Percentiles rank a stretch among this genome's conserved stretches.
Conservation (phyloP, 2,888 invertebrate genomes). For the Eupithecia insigniata region DNA sequence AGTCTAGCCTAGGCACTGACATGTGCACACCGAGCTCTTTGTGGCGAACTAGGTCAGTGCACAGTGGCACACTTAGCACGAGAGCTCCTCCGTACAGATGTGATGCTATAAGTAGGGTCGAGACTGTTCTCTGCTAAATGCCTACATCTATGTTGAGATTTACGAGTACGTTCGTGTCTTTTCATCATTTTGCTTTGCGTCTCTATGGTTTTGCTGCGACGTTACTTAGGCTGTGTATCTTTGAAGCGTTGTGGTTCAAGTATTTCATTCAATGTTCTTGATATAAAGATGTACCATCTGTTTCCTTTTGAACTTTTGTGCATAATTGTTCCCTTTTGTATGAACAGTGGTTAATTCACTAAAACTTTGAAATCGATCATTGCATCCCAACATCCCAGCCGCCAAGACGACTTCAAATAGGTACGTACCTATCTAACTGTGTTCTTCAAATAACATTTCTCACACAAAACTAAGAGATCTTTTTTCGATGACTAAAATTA, state of each 20-base stretch:
- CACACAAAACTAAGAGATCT: not conserved
- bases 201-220: not conserved
- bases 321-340: not conserved
- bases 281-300: not conserved
- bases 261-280: not conserved
- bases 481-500: not conserved
- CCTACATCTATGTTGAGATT: slow-evolving; percentile 25
- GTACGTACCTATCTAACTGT: too few species aligned
- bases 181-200: not conserved
- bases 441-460: not conserved
- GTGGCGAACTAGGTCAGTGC: slow-evolving; percentile 60
- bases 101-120: slow-evolving; percentile 33
- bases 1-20: slow-evolving; percentile 38
- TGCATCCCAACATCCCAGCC: not conserved
- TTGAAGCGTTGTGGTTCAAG: not conserved
- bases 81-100: slow-evolving; percentile 33
- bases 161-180: slow-evolving; percentile 3
- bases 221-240: not conserved
- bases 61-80: slow-evolving; percentile 53
- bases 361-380: not conserved
- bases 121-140: slow-evolving; percentile 31
- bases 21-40: slow-evolving; percentile 48
- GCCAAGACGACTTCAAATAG: not conserved
- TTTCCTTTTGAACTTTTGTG: not conserved
- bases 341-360: not conserved